Percentiles rank a stretch among this genome's conserved stretches.
Evolutionary conservation across 2,888 invertebrate species (phyloP).

Genomic region (Limnephilus lunatus): DNA sequence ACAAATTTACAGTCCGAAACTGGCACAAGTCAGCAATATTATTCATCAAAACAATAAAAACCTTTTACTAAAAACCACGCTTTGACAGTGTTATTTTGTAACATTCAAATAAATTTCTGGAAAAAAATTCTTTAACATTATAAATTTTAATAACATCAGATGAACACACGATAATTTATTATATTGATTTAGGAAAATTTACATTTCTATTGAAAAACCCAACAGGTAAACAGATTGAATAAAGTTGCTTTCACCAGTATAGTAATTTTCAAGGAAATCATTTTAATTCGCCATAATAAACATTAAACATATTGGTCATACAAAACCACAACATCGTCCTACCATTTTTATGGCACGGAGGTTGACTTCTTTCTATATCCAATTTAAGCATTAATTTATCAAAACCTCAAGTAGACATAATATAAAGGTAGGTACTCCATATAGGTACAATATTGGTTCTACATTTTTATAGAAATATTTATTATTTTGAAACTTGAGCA

Average conservation of each 20-base stretch:
- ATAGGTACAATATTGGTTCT: constrained; percentile 16
- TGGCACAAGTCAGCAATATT: constrained; percentile 62
- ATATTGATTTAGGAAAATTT: not conserved
- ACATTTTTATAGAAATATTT: constrained; percentile 3
- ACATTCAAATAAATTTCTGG: constrained; percentile 12
- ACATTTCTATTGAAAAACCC: not conserved
- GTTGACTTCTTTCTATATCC: not conserved
- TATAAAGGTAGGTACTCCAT: not conserved
- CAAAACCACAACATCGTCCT: not conserved
- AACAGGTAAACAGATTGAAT: not conserved
- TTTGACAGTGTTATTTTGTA: not conserved
- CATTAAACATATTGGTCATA: not conserved
- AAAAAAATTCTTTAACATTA: constrained; percentile 7
- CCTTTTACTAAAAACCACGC: constrained; percentile 44
- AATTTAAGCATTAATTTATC: not conserved
- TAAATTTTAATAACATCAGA: constrained; percentile 26
- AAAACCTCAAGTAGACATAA: not conserved
- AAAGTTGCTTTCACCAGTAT: not conserved
- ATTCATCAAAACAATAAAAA: constrained; percentile 48
- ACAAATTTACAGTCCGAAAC: constrained; percentile 65
- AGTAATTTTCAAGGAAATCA: not conserved
- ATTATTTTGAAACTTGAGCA: constrained; percentile 27
- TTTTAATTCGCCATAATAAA: not conserved
- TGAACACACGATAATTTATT: constrained; percentile 16
- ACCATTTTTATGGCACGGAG: not conserved